Conservation (phyloP, 2,113 vertebrate species). For the Gopherus flavomarginatus region DNA sequence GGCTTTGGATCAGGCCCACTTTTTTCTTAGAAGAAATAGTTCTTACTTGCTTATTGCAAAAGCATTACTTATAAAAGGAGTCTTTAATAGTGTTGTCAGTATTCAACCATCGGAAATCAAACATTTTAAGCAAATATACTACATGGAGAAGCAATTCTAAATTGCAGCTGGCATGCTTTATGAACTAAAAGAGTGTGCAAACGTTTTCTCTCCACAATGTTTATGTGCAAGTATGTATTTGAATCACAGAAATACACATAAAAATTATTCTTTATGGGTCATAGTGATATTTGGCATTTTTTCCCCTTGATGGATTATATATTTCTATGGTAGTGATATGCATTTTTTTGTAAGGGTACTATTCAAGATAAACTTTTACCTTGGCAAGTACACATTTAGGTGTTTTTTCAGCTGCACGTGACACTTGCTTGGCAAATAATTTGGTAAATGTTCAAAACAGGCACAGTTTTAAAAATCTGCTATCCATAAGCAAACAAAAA, state of each 20-base stretch:
- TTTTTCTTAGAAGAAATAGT: slow-evolving; percentile 23
- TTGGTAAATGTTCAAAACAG: slow-evolving; percentile 42
- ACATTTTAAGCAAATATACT: not conserved
- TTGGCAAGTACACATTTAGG: slow-evolving; percentile 44
- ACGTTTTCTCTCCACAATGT: slow-evolving; percentile 23
- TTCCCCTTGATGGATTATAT: not conserved
- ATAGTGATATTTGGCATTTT: not conserved
- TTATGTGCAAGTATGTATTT: not conserved
- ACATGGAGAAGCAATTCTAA: not conserved
- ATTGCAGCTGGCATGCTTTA: not conserved
- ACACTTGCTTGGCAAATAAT: slow-evolving; percentile 58
- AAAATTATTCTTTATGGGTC: slow-evolving; percentile 22
- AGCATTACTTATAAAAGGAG: slow-evolving; percentile 29
- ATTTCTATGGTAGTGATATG: slow-evolving; percentile 32
- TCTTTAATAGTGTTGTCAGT: not conserved
- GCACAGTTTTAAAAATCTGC: slow-evolving; percentile 10
- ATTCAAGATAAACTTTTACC: slow-evolving; percentile 60
- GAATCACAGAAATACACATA: slow-evolving; percentile 16
- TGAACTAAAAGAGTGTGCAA: slow-evolving; percentile 13
- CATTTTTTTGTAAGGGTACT: not conserved
- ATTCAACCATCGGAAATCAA: slow-evolving; percentile 12
- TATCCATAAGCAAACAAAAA: not conserved
- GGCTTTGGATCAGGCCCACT: slow-evolving; percentile 34
- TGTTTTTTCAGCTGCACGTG: slow-evolving; percentile 68
- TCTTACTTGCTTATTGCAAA: not conserved